A percentile compares a stretch with the other conserved stretches of the same genome.
Conservation (phyloP, 2,888 invertebrate species). For the Gymnoscelis rufifasciata region DNA sequence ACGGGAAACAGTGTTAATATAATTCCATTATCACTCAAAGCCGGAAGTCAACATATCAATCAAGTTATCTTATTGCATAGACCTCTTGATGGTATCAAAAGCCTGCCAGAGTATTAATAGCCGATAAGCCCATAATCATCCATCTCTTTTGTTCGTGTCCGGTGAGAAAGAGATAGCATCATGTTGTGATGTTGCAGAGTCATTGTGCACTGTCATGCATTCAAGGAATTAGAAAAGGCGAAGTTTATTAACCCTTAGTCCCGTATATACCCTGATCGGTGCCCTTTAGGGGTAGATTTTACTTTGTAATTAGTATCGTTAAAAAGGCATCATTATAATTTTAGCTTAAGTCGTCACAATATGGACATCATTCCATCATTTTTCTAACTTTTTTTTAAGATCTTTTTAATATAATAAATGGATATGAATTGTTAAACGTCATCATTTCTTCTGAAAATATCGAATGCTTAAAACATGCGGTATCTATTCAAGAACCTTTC, state of each 20-base stretch:
- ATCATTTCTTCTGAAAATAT: too few relatives aligned
- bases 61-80: slow-evolving; percentile 15
- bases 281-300: slow-evolving; percentile 10
- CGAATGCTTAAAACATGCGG: too few relatives aligned
- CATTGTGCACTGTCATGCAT: slow-evolving; percentile 17
- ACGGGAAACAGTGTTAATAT: neutral
- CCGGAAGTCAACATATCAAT: slow-evolving; percentile 20
- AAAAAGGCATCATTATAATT: too few relatives aligned
- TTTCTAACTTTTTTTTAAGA: too few relatives aligned
- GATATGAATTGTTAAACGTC: too few relatives aligned
- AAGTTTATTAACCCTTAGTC: slow-evolving; percentile 7
- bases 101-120: slow-evolving; percentile 16
- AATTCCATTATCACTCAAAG: slow-evolving; percentile 9
- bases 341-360: too few relatives aligned
- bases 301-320: too few relatives aligned
- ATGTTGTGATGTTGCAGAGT: slow-evolving; percentile 26
- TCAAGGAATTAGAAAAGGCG: slow-evolving; percentile 31
- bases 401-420: too few relatives aligned
- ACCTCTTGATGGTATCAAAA: slow-evolving; percentile 14
- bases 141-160: slow-evolving; percentile 14
- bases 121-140: slow-evolving; percentile 14
- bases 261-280: slow-evolving; percentile 23
- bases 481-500: too few relatives aligned
- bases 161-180: slow-evolving; percentile 19
- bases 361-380: too few relatives aligned